phyloP scores from a whole-genome alignment of 2,888 invertebrate genomes.

The Drosophila atroscutellata region DNA sequence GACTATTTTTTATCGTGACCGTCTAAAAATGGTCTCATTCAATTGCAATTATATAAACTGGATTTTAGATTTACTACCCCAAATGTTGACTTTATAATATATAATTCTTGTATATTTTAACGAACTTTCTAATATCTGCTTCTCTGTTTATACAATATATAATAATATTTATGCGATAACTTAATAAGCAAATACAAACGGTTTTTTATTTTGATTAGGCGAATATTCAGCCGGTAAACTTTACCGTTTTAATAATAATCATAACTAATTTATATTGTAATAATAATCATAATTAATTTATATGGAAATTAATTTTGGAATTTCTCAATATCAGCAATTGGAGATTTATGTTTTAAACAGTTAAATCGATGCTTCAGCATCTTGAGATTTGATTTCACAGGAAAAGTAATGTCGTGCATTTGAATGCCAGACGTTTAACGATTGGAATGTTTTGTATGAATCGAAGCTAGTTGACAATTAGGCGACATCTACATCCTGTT shows the following conservation, averaged over 20 bases:
- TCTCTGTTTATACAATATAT: conserved; percentile 40
- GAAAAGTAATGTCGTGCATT: background rate
- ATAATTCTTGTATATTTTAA: conserved; percentile 33
- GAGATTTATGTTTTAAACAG: background rate
- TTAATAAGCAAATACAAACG: conserved; percentile 7
- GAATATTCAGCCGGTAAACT: background rate
- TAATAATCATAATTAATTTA: background rate
- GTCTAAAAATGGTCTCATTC: background rate
- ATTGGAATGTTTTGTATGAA: background rate
- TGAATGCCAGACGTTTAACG: conserved; percentile 9
- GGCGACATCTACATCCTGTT: conserved; percentile 69
- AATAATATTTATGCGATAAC: conserved; percentile 44
- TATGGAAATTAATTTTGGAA: background rate
- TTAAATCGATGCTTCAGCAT: background rate
- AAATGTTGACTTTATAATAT: conserved; percentile 5
- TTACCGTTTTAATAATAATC: background rate
- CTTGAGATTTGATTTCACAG: background rate
- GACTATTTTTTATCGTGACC: background rate
- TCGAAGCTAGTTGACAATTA: conserved; percentile 15
- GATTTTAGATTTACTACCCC: conserved; percentile 1
- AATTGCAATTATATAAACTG: background rate
- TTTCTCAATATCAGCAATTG: background rate
- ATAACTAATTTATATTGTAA: background rate
- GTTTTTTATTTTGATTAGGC: background rate
- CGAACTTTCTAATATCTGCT: conserved; percentile 22